Evolutionary conservation across 2,797 vertebrate species (phyloP).

Genomic region (Oryzias dopingdopingensis): DNA sequence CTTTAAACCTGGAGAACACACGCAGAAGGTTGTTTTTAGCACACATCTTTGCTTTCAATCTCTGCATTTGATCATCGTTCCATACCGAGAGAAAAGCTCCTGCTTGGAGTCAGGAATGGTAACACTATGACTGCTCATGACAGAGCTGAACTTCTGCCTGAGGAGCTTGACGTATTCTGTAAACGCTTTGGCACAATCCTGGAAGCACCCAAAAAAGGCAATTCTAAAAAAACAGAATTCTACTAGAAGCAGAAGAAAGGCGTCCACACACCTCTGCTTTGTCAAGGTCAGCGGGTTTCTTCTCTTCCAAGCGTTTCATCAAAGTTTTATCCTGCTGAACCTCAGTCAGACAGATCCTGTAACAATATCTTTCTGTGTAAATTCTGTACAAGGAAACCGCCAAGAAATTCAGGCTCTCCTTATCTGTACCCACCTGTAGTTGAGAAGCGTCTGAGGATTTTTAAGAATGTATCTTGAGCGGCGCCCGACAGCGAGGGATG

Average conservation of each 20-base stretch:
- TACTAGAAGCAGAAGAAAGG: not conserved
- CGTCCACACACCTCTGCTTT: slow-evolving; percentile 78
- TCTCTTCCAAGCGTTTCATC: slow-evolving; percentile 79
- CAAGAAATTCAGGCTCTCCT: not conserved
- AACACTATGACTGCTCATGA: slow-evolving; percentile 64
- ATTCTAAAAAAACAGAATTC: not conserved
- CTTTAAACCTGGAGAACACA: slow-evolving; percentile 80
- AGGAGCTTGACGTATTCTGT: slow-evolving; percentile 86
- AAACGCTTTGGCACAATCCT: slow-evolving; percentile 88
- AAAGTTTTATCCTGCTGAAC: slow-evolving; percentile 91
- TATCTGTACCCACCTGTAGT: slow-evolving; percentile 81
- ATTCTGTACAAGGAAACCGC: not conserved
- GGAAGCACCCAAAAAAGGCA: slow-evolving; percentile 15
- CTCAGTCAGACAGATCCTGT: slow-evolving; percentile 93
- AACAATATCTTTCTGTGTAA: not conserved
- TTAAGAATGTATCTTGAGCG: slow-evolving; percentile 90
- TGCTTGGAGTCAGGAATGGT: slow-evolving; percentile 85
- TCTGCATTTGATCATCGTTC: not conserved
- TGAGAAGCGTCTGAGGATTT: slow-evolving; percentile 90
- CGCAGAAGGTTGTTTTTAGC: not conserved
- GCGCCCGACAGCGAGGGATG: slow-evolving; percentile 87
- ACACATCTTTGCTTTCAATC: not conserved
- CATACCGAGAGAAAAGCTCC: slow-evolving; percentile 86
- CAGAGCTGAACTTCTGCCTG: slow-evolving; percentile 88
- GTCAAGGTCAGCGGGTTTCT: slow-evolving; percentile 80